phyloP scores from a whole-genome alignment of 2,888 invertebrate species.

The Lasioglossum villosulum region DNA sequence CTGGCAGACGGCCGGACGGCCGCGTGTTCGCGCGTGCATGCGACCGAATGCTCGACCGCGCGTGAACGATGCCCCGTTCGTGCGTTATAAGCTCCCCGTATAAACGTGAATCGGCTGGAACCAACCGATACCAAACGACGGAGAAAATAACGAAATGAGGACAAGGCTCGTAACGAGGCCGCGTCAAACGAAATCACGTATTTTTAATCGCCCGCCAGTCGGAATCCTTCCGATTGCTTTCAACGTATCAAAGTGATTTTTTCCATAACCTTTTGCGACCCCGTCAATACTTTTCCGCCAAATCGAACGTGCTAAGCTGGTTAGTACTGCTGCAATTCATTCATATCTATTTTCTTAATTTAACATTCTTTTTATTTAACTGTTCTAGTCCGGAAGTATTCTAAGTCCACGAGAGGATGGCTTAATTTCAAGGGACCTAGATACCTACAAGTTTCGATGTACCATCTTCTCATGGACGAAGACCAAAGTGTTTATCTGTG shows the following conservation, averaged over 20 bases:
- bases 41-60: neutral
- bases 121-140: neutral
- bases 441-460: too few relatives aligned
- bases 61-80: conserved; percentile 19
- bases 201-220: conserved; percentile 20
- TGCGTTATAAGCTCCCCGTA: conserved; percentile 18
- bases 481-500: too few relatives aligned
- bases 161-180: conserved; percentile 8
- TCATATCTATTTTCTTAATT: neutral
- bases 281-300: neutral
- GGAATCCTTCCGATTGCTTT: conserved; percentile 3
- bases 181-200: conserved; percentile 8
- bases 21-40: conserved; percentile 12
- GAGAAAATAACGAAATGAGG: conserved; percentile 19
- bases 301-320: neutral
- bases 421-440: too few relatives aligned
- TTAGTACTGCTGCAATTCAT: neutral
- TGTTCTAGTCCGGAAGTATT: too few relatives aligned
- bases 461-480: too few relatives aligned
- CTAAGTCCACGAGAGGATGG: too few relatives aligned
- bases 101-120: conserved; percentile 5
- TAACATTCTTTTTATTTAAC: too few relatives aligned
- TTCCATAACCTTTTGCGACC: neutral
- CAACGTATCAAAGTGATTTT: conserved; percentile 3
- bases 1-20: neutral